Conservation (phyloP, 1,140 invertebrate species). For the Coenobita brevimanus region DNA sequence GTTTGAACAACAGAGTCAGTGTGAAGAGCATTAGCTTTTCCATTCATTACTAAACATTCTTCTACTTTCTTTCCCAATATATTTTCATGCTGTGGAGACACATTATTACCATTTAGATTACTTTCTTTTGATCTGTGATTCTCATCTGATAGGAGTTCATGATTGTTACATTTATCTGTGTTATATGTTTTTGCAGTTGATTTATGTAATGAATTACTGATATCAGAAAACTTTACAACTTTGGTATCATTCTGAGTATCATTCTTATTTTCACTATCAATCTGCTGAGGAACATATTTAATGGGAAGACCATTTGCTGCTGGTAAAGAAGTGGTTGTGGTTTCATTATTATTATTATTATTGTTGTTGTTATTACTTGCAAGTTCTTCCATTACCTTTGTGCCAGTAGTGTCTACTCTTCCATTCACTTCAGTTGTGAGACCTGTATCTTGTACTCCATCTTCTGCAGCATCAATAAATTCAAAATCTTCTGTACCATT, state of each 20-base stretch:
- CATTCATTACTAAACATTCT: too few relatives aligned
- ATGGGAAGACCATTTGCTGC: background rate
- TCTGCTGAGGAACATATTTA: slow-evolving; percentile 2
- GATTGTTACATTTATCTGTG: background rate
- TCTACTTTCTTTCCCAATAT: too few relatives aligned
- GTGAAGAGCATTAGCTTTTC: too few relatives aligned
- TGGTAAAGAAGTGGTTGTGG: too few relatives aligned
- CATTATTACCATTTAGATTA: background rate
- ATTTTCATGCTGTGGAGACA: background rate
- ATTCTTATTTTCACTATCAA: background rate
- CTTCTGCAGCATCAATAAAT: background rate
- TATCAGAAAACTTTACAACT: background rate
- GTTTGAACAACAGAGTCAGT: background rate
- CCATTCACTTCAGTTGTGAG: background rate
- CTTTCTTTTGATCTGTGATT: background rate
- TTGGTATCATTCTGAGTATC: slow-evolving; percentile 5
- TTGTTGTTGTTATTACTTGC: too few relatives aligned
- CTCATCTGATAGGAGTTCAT: background rate
- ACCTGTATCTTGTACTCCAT: background rate
- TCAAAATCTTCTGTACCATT: slow-evolving; percentile 1
- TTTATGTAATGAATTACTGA: background rate
- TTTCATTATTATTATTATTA: too few relatives aligned
- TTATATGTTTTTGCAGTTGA: background rate
- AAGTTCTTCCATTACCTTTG: too few relatives aligned
- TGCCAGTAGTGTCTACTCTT: too few relatives aligned